Base-by-base conservation (phyloP, 2,797 vertebrate species). In the Periparus ater region DNA sequence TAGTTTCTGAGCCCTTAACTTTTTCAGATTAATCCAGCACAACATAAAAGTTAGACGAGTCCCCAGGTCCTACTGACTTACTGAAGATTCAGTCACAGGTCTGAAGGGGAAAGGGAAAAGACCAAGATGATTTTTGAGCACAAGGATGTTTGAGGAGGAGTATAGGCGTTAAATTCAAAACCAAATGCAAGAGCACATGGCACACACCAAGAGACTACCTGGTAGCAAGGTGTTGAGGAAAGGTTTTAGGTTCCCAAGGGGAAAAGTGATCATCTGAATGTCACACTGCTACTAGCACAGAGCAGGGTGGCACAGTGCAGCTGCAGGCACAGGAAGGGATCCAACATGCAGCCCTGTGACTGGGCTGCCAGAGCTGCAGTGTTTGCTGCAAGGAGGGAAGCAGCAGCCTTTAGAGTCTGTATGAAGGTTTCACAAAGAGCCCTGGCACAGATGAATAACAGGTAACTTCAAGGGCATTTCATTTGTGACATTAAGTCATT, bases 401-500 rank as follows among this genome's bases (percentile, higher is more conserved):
- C 20, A 63, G 57, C 50, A 83, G 30, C n/a, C 47, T 54, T 23
- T 54, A 7, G 17, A 67, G 45, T 4, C 32, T 57, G 17, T n/a
- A 12, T 36, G 3, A 44, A 80, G 68, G 17, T 63, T 79, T 83
- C 38, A 57, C 32, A 80, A 91, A 85, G 10, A 60, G 8, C 36
- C 65, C 79, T 80, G 82, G 75, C 61, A 91, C 65, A 88, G 91
- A 83, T 42, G 13, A 92, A 0, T n/a, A 88, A 58, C 0, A 74
- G 58, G 76, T 83, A 89, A 85, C 47, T 77, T 73, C 70, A 71
- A 94, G 44, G 66, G 63, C 76, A 91, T 54, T 65, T 58, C n/a
- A 65, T 68, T 73, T 68, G 85, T 88, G 76, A 74, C 73, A 85
- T 57, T 71, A 80, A 83, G 68, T 61, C 89, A 83, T 92, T 91